Percentiles rank a stretch among this genome's conserved stretches.
Conservation (phyloP, 2,888 invertebrate species). For the Orthosia gracilis region DNA sequence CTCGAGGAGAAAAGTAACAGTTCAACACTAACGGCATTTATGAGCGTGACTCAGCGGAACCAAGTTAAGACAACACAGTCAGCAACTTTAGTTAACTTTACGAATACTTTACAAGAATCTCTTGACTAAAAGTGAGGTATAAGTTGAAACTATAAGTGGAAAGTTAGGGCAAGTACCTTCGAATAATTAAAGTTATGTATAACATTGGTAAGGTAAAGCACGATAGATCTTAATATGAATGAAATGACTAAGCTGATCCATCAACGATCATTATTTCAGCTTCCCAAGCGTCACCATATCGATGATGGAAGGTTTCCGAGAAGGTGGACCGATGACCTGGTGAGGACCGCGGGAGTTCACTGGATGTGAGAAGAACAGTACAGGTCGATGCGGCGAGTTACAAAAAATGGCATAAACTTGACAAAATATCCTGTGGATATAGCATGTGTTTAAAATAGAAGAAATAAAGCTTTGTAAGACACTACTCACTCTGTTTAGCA, state of each 20-base stretch:
- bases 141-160: slow-evolving; percentile 2
- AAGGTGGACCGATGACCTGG: too few species aligned
- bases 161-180: background rate
- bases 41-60: slow-evolving; percentile 55
- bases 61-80: slow-evolving; percentile 43
- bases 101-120: slow-evolving; percentile 52
- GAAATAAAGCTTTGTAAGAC: background rate
- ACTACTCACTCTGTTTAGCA: background rate
- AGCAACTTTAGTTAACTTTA: slow-evolving; percentile 23
- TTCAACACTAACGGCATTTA: slow-evolving; percentile 53
- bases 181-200: background rate
- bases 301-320: too few species aligned
- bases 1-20: slow-evolving; percentile 58
- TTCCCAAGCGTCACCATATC: too few species aligned
- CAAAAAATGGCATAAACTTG: background rate
- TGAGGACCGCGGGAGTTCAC: too few species aligned
- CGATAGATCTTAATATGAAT: too few species aligned
- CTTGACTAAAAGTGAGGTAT: slow-evolving; percentile 28
- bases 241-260: background rate
- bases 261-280: too few species aligned
- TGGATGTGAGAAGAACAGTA: too few species aligned
- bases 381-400: too few species aligned
- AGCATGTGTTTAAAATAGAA: background rate
- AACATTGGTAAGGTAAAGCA: background rate
- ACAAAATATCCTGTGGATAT: background rate